Conservation (phyloP, 2,113 vertebrate species). For the Hirundichthys speculiger region DNA sequence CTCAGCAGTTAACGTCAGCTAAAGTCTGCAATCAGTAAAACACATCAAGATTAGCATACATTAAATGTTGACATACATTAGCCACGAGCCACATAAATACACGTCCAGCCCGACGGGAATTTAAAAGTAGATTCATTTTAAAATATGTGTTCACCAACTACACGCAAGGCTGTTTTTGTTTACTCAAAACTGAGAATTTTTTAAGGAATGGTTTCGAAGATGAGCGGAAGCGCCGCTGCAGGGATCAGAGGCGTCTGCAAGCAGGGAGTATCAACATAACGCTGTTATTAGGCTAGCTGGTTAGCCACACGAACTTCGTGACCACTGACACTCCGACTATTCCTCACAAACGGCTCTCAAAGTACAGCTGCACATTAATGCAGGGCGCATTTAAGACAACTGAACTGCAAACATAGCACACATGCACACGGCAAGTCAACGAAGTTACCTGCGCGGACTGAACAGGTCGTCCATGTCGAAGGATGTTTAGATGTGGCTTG, state of each 20-base stretch:
- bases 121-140: conserved; percentile 13
- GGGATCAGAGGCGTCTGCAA: no score
- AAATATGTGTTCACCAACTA: no score
- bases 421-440: conserved; percentile 53
- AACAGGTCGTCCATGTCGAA: conserved; percentile 94
- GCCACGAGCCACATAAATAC: conserved; percentile 25
- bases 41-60: conserved; percentile 47
- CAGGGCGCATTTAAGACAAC: neutral
- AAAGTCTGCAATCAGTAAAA: conserved; percentile 17
- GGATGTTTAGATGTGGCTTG: conserved; percentile 80
- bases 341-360: conserved; percentile 31
- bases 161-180: no score
- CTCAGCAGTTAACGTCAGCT: neutral
- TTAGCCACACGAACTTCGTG: conserved; percentile 77
- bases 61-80: conserved; percentile 48
- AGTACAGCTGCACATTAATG: conserved; percentile 16
- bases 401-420: neutral
- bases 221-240: no score
- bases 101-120: conserved; percentile 16
- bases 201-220: no score
- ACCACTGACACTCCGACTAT: conserved; percentile 69
- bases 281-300: conserved; percentile 70
- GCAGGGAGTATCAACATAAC: conserved; percentile 28
- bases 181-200: no score
- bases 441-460: conserved; percentile 96